Evolutionary conservation across 2,888 invertebrate genomes (phyloP).

Genomic region (Brachylomia viminalis): DNA sequence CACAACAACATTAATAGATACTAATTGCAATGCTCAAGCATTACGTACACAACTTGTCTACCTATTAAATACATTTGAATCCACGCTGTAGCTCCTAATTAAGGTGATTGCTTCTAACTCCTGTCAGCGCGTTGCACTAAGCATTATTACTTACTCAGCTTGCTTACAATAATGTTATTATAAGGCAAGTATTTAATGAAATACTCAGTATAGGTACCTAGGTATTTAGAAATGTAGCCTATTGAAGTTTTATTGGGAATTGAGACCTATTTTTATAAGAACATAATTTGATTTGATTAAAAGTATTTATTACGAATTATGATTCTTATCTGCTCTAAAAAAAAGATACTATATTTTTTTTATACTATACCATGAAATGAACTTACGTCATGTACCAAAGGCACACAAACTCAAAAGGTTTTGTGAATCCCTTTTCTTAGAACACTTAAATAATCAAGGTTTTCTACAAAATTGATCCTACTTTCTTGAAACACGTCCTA

Average conservation of each 20-base stretch:
- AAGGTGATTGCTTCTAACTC: not conserved
- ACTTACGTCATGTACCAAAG: not conserved
- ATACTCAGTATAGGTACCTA: not conserved
- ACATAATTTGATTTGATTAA: not conserved
- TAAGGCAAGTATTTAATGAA: not conserved
- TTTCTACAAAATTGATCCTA: not conserved
- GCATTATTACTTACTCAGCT: not conserved
- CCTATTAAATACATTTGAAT: constrained; percentile 14
- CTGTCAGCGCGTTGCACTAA: not conserved
- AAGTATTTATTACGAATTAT: not conserved
- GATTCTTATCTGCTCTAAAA: too few species aligned
- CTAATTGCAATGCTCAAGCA: not conserved
- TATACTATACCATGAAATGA: not conserved
- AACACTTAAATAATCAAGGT: not conserved
- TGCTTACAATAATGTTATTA: not conserved
- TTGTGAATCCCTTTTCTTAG: not conserved
- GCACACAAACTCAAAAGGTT: not conserved
- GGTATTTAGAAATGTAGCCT: not conserved
- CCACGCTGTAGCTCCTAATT: not conserved
- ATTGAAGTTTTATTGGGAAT: not conserved
- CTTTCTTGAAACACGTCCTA: not conserved
- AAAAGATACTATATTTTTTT: not conserved
- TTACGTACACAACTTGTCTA: not conserved
- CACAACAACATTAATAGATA: not conserved
- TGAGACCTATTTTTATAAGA: too few species aligned